Conservation (phyloP, 2,797 vertebrate genomes). For the Poliocrania exsul region DNA sequence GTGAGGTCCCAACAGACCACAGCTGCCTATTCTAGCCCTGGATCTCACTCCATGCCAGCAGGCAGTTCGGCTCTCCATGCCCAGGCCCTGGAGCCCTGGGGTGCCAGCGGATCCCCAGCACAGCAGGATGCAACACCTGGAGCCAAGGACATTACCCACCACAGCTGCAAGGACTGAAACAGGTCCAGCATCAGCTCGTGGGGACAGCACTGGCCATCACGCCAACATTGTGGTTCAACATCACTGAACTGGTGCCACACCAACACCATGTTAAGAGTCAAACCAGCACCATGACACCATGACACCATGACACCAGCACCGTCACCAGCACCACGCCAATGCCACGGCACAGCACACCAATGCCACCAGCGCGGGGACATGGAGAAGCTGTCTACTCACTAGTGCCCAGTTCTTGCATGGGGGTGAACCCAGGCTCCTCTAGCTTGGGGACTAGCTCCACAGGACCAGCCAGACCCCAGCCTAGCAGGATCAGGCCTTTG, state of each 20-base stretch:
- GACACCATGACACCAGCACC: not conserved
- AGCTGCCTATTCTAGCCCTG: not conserved
- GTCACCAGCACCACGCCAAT: not conserved
- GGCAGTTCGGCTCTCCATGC: not conserved
- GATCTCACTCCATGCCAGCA: not conserved
- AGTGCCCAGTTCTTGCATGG: not conserved
- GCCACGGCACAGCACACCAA: not conserved
- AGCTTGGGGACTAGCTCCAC: not conserved
- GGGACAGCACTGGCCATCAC: not conserved
- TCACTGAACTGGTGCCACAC: accelerated
- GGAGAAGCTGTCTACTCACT: not conserved
- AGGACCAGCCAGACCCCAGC: not conserved
- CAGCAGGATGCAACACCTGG: not conserved
- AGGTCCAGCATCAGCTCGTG: not conserved
- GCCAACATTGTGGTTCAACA: not conserved
- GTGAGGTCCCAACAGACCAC: accelerated
- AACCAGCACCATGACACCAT: not conserved
- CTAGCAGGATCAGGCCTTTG: not conserved
- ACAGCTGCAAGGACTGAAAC: not conserved
- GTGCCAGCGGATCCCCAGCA: not conserved
- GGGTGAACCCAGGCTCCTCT: not conserved
- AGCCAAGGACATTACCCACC: not conserved
- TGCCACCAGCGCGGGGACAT: not conserved
- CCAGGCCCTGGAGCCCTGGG: not conserved
- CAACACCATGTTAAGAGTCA: not conserved